Base-by-base conservation (phyloP, 1,140 invertebrate species). In the Penaeus vannamei region DNA sequence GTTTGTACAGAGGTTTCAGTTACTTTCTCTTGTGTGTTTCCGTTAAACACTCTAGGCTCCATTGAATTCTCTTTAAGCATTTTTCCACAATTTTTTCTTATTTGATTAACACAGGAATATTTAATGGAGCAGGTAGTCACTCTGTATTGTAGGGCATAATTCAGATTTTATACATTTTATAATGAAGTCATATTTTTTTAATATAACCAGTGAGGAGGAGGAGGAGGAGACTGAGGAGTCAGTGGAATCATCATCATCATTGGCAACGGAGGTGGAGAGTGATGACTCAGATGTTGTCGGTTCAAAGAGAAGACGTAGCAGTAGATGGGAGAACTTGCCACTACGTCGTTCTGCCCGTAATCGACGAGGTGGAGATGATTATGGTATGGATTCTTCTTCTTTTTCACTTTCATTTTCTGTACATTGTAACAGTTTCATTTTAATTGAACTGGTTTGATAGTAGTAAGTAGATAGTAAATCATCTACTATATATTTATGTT, bases 211-310 rank as follows among this genome's bases (percentile, higher is more conserved):
- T 84, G 84, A 90, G 61, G 87, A 91, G 29, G 89, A 91, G 53
- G 89, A 91, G n/a, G 90, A 91, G 77, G 88, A 90, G 69, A 82
- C 80, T 22, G 84, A 89, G 20, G 85, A 87, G 32, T 76, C 76
- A 32, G 66, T 62, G 10, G 86, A 82, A 19, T 86, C 86, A 14
- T 90, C 87, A 36, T 90, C 89, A 76, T 89, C 89, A 17, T 82
- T 90, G 53, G 61, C 80, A 26, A 87, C 89, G 23, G 89, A 91
- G 61, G 64, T 82, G 3, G 90, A 90, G 60, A 89, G 80, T 29
- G 91, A 91, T 26, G 90, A 91, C 86, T 90, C 86, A 23, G 91
- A 91, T 69, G 66, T 84, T 32, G 85, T 84, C 3, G 87, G 82
- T 62, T 80, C 77, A 22, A 87, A 85, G 59, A 62, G 87, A 26